phyloP scores from a whole-genome alignment of 2,113 vertebrate genomes.

The Hyaena hyaena region DNA sequence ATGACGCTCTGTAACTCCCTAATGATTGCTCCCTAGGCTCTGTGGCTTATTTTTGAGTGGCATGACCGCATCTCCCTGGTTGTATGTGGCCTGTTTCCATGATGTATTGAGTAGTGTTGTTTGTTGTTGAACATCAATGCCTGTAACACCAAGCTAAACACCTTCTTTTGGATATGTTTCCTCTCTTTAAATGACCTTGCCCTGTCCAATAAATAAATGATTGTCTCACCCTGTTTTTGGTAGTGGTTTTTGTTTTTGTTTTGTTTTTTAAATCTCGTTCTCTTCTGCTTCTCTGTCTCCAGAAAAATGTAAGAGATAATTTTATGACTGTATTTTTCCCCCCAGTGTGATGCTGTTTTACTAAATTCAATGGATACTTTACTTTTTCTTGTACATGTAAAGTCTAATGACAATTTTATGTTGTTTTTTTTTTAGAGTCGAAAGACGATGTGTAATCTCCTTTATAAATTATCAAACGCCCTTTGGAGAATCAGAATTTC shows the following conservation, averaged over 20 bases:
- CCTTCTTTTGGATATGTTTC: slow-evolving; percentile 81
- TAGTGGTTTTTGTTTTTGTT: slow-evolving; percentile 35
- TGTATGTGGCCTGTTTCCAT: slow-evolving; percentile 64
- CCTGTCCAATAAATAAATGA: slow-evolving; percentile 87
- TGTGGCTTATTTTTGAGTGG: slow-evolving; percentile 59
- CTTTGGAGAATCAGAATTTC: slow-evolving; percentile 5
- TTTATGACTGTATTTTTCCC: slow-evolving; percentile 59
- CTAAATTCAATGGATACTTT: slow-evolving; percentile 49
- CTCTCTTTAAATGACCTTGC: slow-evolving; percentile 82
- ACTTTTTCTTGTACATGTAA: slow-evolving; percentile 51
- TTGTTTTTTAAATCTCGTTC: slow-evolving; percentile 65
- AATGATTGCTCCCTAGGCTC: neutral
- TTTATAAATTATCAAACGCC: slow-evolving; percentile 38
- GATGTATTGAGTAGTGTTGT: slow-evolving; percentile 68
- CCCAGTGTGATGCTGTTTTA: slow-evolving; percentile 47
- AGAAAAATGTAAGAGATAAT: slow-evolving; percentile 55
- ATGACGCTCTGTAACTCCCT: slow-evolving; percentile 34
- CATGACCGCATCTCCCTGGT: slow-evolving; percentile 53
- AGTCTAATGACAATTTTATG: slow-evolving; percentile 42
- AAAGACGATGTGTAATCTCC: slow-evolving; percentile 50
- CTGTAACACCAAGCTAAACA: slow-evolving; percentile 83
- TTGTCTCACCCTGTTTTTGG: slow-evolving; percentile 75
- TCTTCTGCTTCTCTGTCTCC: slow-evolving; percentile 40
- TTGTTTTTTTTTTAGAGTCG: slow-evolving; percentile 8
- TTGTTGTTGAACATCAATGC: slow-evolving; percentile 76